Base-by-base conservation (phyloP, 1,140 invertebrate genomes). In the Drosophila orosa region DNA sequence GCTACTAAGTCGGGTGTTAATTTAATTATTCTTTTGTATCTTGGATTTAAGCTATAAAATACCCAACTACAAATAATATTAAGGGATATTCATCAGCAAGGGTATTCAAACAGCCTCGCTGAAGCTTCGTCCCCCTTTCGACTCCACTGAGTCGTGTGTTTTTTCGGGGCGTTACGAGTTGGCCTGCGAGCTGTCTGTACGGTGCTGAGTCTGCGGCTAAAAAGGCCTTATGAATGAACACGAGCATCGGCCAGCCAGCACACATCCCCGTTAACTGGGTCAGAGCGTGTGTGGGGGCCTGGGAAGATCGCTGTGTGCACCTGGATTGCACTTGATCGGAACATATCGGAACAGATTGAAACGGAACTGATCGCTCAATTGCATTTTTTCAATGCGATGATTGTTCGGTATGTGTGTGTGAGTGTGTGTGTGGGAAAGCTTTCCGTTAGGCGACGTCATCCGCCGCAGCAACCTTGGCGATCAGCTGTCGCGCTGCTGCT, bases 381-480 rank as follows among this genome's bases (percentile, higher is more conserved):
- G 78, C 69, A 78, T 60, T 84, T 57, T 73, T 57, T 73, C 83
- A 87, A 82, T 87, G 82, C 71, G 68, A 74, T 37, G 31, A 60
- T 48, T 35, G 27, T 13, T 25, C n/a, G 1, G 24, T 5, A 12
- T 13, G 12, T 12, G 39, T 42, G n/a, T 19, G 39, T 25, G n/a
- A n/a, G 45, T 52, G n/a, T 22, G 4, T 52, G 47, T 27, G 25
- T 52, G 73, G 52, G 54, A 78, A 77, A 86, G 82, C 83, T 87
- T 86, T 82, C 82, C 78, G 82, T 86, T 86, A 86, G 83, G 74
- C 72, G 39, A 67, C 67, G 60, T 72, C 68, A 72, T 68, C 67
- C 65, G 48, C 67, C 65, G 48, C 60, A 48, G 42, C 81, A 85
- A 89, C 83, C 83, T 86, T 86, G 83, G 67, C 76, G 80, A 77